A percentile compares a stretch with the other conserved stretches of the same genome.
Evolutionary conservation across 2,113 vertebrate species (phyloP).

Genomic region (Dendropsophus ebraccatus): DNA sequence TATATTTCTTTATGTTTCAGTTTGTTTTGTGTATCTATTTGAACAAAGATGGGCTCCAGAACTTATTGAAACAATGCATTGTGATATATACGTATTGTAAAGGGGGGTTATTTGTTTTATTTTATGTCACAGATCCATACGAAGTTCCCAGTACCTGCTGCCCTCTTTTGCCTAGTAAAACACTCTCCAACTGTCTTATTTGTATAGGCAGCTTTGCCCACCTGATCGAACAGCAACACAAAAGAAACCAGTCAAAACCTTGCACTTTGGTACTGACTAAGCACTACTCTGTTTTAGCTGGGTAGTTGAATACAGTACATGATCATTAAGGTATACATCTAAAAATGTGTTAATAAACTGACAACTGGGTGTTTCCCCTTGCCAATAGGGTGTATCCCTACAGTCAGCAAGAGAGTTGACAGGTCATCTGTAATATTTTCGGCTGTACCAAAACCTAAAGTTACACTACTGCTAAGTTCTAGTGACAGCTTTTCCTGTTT

Average conservation of each 20-base stretch:
- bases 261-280: too few species aligned
- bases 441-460: too few species aligned
- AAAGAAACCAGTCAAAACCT: background rate
- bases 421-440: too few species aligned
- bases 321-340: too few species aligned
- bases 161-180: background rate
- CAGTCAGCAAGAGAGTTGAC: too few species aligned
- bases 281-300: too few species aligned
- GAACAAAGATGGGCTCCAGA: background rate
- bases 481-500: too few species aligned
- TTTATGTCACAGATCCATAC: background rate
- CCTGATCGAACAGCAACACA: background rate
- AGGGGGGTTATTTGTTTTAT: background rate
- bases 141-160: background rate
- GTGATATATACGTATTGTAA: background rate
- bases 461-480: too few species aligned
- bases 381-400: too few species aligned
- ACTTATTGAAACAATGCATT: background rate
- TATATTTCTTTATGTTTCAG: background rate
- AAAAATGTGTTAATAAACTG: too few species aligned
- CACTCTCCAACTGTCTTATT: background rate
- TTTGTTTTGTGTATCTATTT: background rate
- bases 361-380: too few species aligned
- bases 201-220: background rate
- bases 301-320: too few species aligned